These are phyloP conservation scores for Anthopleura sola DNA, from an alignment of 64 coral and sea anemone species.

Conservation along the genomic window DNA sequence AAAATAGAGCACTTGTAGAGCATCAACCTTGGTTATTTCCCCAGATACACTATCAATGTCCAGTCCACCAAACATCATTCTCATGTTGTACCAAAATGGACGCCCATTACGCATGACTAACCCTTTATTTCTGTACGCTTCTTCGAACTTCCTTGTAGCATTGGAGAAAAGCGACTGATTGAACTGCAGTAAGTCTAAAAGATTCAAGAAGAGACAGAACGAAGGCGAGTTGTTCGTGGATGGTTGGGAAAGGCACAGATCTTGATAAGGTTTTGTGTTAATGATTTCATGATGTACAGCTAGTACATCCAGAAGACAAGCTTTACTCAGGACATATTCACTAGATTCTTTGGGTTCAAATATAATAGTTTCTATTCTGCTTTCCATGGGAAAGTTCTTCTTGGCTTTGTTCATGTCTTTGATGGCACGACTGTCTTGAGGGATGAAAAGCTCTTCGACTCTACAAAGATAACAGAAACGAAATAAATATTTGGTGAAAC, in stretches of 20 bases:
- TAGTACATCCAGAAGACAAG: constrained; percentile 30
- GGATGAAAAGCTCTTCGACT: constrained; percentile 74
- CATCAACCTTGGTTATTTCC: constrained; percentile 15
- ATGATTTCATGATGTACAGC: constrained; percentile 37
- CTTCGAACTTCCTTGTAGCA: constrained; percentile 14
- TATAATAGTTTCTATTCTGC: constrained; percentile 27
- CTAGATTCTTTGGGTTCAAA: background rate
- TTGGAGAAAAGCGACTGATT: constrained; percentile 4
- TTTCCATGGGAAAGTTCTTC: constrained; percentile 52
- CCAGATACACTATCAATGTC: background rate
- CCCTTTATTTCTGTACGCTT: constrained; percentile 32
- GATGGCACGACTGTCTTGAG: constrained; percentile 73
- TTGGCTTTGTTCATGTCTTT: constrained; percentile 62
- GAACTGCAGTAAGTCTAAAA: constrained; percentile 62
- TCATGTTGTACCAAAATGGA: constrained; percentile 52
- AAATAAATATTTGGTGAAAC: too few relatives aligned
- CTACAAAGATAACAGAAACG: background rate
- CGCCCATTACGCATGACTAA: constrained; percentile 54
- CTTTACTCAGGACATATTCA: constrained; percentile 3
- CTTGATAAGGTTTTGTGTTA: constrained; percentile 11
- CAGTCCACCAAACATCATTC: constrained; percentile 49
- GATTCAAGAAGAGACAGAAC: constrained; percentile 37
- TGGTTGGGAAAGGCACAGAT: constrained; percentile 36
- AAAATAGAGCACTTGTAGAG: constrained; percentile 54
- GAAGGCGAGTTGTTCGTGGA: constrained; percentile 5